Evolutionary conservation across 2,888 invertebrate genomes (phyloP), one percentile per base, ranked within the genome.

Genomic region (Pammene aurita): DNA sequence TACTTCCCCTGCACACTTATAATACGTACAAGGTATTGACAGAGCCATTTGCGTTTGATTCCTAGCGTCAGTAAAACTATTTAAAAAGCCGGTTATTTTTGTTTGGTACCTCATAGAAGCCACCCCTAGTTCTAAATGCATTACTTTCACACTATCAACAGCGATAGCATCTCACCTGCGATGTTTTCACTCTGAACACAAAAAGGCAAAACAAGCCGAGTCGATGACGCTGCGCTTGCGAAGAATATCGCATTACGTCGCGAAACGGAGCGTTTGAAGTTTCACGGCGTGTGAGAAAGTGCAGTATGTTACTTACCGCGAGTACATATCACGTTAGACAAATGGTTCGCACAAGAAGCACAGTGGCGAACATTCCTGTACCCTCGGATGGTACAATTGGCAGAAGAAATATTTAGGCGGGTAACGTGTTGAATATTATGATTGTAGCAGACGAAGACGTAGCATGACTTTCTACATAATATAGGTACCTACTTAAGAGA

Each of bases 231-330:
- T 80, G 81, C 82, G 80, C 85, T 86, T 88, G 83, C 87, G 76
- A 78, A 79, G 77, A 84, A 81, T 86, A 87, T 87, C 86, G 85
- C 87, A 86, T 89, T 87, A 87, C 87, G 86, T 83, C 87, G 85
- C 84, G 84, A 84, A 86, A 85, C 85, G 86, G 85, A 82, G 80
- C 85, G 83, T 82, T 84, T 85, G 84, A 88, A 87, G 83, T 82
- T 84, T 85, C 84, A 88, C 86, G 86, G 86, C 86, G 83, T 84
- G 84, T 82, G 83, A 76, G 78, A 77, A 77, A 74, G 73, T 79
- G 79, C 81, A 64, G 50, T 64, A 62, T 52, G 62, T 62, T 62
- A 38, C 48, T 61, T 50, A 62, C 50, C 35, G 61, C 2, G 7
- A 41, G 54, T 42, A 16, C 54, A 38, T 38, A 54, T 64, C 50